Conservation (phyloP, 1,140 invertebrate genomes). For the Hyphantria cunea region DNA sequence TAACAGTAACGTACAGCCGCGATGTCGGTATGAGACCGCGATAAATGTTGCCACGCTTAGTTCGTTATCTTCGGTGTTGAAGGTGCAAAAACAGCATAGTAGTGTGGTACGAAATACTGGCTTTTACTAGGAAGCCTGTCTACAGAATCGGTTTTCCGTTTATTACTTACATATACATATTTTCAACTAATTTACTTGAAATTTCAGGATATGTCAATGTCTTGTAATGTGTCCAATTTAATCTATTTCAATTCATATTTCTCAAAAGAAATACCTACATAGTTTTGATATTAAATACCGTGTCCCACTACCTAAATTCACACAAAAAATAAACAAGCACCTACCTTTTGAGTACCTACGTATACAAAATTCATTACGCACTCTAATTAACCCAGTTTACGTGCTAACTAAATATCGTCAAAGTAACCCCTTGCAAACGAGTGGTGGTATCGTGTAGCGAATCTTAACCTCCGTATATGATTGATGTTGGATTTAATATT, state of each 20-base stretch:
- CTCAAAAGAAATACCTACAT: too few species aligned
- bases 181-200: too few species aligned
- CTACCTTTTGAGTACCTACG: neutral
- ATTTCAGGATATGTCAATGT: too few species aligned
- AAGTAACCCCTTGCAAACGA: slow-evolving; percentile 48
- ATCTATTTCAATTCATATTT: too few species aligned
- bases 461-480: slow-evolving; percentile 47
- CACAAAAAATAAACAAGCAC: too few species aligned
- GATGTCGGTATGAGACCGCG: slow-evolving; percentile 35
- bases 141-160: too few species aligned
- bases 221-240: too few species aligned
- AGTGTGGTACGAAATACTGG: neutral
- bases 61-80: slow-evolving; percentile 34
- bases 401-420: slow-evolving; percentile 31
- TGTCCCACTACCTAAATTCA: too few species aligned
- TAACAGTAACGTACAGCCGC: slow-evolving; percentile 42
- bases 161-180: too few species aligned
- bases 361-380: slow-evolving; percentile 34
- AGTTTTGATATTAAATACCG: too few species aligned
- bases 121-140: neutral
- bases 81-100: slow-evolving; percentile 9
- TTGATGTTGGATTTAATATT: slow-evolving; percentile 61
- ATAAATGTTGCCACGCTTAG: slow-evolving; percentile 31
- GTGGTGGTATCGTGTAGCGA: slow-evolving; percentile 35
- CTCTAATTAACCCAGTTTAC: slow-evolving; percentile 44